Conservation (phyloP, 2,113 vertebrate species). For the Phaethon lepturus region DNA sequence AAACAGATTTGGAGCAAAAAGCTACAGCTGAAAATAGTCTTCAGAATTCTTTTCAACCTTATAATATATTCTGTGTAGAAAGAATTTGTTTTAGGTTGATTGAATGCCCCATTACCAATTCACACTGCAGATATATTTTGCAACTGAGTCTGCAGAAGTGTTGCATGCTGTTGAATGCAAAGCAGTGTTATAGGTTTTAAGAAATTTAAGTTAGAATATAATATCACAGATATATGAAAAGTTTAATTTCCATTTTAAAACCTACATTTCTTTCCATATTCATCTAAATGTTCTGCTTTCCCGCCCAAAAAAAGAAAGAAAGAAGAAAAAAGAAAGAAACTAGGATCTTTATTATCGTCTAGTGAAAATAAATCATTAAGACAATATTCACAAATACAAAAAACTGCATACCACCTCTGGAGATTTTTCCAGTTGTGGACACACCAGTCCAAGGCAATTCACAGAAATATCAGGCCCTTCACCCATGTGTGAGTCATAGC, state of each 20-base stretch:
- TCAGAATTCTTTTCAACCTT: neutral
- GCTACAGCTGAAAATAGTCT: neutral
- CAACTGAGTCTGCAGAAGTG: neutral
- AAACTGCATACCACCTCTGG: neutral
- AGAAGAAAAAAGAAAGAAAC: fast-evolving
- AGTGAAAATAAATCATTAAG: neutral
- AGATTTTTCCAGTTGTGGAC: neutral
- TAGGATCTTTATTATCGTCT: neutral
- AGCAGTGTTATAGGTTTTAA: neutral
- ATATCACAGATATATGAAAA: neutral
- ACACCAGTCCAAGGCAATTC: neutral
- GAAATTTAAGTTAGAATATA: neutral
- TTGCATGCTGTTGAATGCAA: slow-evolving; percentile 22
- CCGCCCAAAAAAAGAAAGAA: neutral
- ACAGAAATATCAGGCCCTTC: neutral
- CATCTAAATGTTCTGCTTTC: neutral
- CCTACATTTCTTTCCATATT: neutral
- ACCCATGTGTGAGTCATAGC: fast-evolving
- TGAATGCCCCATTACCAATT: slow-evolving; percentile 46
- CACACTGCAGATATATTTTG: slow-evolving; percentile 9
- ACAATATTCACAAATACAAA: neutral
- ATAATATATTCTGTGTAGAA: slow-evolving; percentile 21
- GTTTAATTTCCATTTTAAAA: neutral
- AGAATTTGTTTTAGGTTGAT: slow-evolving; percentile 39
- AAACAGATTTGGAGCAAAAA: neutral